phyloP scores from a whole-genome alignment of 2,113 vertebrate species.

The Megaceryle maxima region DNA sequence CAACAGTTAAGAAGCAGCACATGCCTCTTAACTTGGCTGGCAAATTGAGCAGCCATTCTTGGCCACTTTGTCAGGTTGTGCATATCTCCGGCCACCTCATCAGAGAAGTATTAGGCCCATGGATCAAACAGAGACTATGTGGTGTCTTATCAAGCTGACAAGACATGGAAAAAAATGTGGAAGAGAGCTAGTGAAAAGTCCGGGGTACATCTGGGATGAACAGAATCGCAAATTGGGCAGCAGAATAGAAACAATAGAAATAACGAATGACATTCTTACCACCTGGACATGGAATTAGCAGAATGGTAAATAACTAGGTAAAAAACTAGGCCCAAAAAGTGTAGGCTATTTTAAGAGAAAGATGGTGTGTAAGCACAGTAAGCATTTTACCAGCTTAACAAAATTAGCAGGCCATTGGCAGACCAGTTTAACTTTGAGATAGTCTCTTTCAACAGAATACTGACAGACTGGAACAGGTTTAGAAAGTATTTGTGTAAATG shows the following conservation, averaged over 20 bases:
- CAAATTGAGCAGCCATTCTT: neutral
- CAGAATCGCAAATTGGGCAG: neutral
- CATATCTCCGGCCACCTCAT: neutral
- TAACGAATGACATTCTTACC: neutral
- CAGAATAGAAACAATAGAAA: neutral
- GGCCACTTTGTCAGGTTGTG: neutral
- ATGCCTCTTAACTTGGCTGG: neutral
- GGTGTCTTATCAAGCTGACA: neutral
- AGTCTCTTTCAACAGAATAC: neutral
- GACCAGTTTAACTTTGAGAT: neutral
- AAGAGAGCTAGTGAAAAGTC: neutral
- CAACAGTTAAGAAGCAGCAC: neutral
- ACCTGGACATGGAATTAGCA: neutral
- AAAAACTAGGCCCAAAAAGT: neutral
- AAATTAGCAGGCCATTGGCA: neutral
- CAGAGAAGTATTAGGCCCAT: neutral
- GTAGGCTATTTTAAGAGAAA: neutral
- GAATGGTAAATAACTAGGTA: neutral
- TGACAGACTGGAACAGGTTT: neutral
- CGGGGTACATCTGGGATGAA: neutral
- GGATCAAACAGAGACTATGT: neutral
- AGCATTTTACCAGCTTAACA: neutral
- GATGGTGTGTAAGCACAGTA: neutral
- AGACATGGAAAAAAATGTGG: neutral
- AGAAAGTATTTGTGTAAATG: fast-evolving